Conservation (phyloP, 1,140 invertebrate genomes). For the Aphis gossypii region DNA sequence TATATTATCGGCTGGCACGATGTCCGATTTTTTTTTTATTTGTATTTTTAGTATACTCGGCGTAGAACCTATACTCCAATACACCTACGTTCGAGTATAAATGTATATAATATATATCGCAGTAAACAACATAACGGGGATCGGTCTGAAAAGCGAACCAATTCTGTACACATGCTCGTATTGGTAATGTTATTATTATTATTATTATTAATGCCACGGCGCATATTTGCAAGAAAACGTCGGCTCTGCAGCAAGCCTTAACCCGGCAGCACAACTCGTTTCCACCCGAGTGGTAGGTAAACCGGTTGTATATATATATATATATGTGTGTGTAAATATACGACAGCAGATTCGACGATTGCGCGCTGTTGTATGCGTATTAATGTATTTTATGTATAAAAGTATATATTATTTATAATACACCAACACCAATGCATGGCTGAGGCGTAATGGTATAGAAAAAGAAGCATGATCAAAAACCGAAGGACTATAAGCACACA, state of each 20-base stretch:
- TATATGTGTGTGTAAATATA: not conserved
- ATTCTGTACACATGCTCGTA: not conserved
- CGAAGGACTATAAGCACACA: not conserved
- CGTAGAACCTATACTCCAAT: not conserved
- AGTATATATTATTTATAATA: slow-evolving; percentile 21
- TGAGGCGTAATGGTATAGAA: not conserved
- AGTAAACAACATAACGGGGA: not conserved
- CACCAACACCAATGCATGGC: not conserved
- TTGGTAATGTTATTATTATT: not conserved
- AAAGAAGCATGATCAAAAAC: not conserved
- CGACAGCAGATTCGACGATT: not conserved
- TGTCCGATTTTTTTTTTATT: not conserved
- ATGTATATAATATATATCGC: not conserved
- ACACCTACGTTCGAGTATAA: not conserved
- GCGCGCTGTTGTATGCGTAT: not conserved
- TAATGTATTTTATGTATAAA: not conserved
- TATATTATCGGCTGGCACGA: not conserved
- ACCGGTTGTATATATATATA: slow-evolving; percentile 2
- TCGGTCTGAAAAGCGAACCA: not conserved
- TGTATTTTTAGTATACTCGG: not conserved
- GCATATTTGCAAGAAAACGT: slow-evolving; percentile 27
- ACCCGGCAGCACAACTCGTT: not conserved
- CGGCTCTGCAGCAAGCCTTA: not conserved
- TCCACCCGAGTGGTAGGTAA: not conserved
- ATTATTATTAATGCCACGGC: not conserved